Conservation (phyloP, 2,113 vertebrate genomes). For the Bombycilla garrulus region DNA sequence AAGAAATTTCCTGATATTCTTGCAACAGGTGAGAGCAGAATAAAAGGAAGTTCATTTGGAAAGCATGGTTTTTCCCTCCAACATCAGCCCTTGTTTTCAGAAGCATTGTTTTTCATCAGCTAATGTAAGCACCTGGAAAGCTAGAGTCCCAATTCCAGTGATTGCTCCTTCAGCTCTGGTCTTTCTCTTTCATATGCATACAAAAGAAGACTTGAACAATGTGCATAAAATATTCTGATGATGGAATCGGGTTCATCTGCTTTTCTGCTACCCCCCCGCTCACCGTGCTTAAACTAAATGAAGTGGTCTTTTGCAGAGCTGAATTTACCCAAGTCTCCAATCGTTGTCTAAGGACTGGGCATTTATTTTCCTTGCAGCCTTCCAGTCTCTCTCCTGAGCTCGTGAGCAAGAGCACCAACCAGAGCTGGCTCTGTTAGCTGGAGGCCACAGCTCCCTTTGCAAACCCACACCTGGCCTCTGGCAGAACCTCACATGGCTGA, state of each 20-base stretch:
- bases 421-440: not conserved
- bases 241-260: not conserved
- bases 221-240: not conserved
- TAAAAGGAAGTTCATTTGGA: not conserved
- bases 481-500: not conserved
- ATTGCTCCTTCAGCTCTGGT: not conserved
- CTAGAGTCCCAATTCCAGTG: not conserved
- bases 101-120: not conserved
- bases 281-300: accelerated
- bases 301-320: not conserved
- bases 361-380: not conserved
- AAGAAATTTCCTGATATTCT: not conserved
- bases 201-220: not conserved
- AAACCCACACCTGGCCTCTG: not conserved
- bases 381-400: not conserved
- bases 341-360: not conserved
- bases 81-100: not conserved
- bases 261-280: not conserved
- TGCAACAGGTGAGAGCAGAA: not conserved
- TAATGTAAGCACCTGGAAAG: not conserved
- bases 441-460: not conserved
- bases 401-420: not conserved
- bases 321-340: not conserved
- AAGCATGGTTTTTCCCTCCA: not conserved
- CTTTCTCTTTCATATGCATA: not conserved